These are phyloP conservation scores for Gallirallus australis DNA, from an alignment of 2,797 vertebrate species.

Conservation along the genomic window DNA sequence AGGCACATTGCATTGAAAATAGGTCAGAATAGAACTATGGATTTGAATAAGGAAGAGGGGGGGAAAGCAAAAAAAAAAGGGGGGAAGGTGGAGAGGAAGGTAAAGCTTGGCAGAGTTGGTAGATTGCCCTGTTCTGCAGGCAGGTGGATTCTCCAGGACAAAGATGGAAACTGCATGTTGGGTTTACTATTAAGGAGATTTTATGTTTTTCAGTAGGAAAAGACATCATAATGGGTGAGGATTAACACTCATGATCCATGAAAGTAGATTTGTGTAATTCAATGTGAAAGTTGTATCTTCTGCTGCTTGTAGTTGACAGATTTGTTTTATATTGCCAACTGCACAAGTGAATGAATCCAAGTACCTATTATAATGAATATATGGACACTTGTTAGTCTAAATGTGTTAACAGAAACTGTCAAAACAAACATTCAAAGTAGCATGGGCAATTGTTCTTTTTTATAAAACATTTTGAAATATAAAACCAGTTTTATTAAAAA, in stretches of 20 bases:
- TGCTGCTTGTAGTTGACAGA: neutral
- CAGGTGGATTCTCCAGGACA: neutral
- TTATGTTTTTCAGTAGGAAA: neutral
- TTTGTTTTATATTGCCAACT: neutral
- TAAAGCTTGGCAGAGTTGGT: neutral
- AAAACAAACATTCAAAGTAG: neutral
- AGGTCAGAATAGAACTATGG: neutral
- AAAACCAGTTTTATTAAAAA: neutral
- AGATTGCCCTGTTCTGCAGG: neutral
- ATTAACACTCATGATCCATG: neutral
- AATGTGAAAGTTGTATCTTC: neutral
- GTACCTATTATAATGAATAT: neutral
- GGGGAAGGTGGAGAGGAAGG: neutral
- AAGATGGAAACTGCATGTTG: neutral
- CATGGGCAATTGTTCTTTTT: neutral
- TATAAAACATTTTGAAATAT: neutral
- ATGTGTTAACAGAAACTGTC: neutral
- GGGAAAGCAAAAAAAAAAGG: neutral
- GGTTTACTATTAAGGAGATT: neutral
- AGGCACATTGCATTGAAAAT: neutral
- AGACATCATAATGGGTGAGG: neutral
- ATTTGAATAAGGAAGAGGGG: neutral
- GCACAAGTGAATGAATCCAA: neutral
- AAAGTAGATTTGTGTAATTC: neutral
- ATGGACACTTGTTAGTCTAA: neutral